These are phyloP conservation scores for Rhorus exstirpatorius DNA, from an alignment of 2,888 invertebrate species.

Conservation along the genomic window DNA sequence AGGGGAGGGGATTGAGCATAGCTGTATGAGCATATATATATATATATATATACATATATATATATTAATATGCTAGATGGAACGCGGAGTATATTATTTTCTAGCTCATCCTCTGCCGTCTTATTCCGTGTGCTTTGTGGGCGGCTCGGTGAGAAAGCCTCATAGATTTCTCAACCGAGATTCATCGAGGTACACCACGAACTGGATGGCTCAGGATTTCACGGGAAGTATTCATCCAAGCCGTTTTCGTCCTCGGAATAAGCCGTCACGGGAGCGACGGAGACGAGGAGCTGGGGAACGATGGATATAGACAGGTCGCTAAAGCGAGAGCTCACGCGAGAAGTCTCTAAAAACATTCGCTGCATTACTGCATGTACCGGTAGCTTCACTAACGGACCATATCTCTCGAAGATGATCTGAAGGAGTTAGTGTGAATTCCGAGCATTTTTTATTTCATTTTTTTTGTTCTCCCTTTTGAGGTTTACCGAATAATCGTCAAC, in stretches of 20 bases:
- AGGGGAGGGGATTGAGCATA: slow-evolving; percentile 35
- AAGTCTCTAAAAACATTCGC: neutral
- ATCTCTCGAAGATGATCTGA: too few species aligned
- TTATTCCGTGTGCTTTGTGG: slow-evolving; percentile 57
- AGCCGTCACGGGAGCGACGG: slow-evolving; percentile 59
- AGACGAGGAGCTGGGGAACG: neutral
- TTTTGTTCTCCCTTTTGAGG: neutral
- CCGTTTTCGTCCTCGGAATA: slow-evolving; percentile 75
- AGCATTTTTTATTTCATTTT: too few species aligned
- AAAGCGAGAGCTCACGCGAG: neutral
- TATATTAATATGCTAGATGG: neutral
- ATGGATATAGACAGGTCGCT: neutral
- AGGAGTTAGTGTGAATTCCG: too few species aligned
- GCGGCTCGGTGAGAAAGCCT: slow-evolving; percentile 59
- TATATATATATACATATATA: neutral
- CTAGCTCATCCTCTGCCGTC: slow-evolving; percentile 57
- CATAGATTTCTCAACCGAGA: slow-evolving; percentile 79
- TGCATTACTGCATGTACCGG: neutral
- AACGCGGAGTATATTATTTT: slow-evolving; percentile 63
- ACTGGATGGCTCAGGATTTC: slow-evolving; percentile 70
- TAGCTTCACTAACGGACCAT: too few species aligned
- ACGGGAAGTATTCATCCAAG: slow-evolving; percentile 84
- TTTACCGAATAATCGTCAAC: neutral
- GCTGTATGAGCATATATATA: slow-evolving; percentile 13
- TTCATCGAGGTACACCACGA: slow-evolving; percentile 76